These are phyloP conservation scores for Apolygus lucorum DNA, from an alignment of 1,140 invertebrate species.

Conservation along the genomic window DNA sequence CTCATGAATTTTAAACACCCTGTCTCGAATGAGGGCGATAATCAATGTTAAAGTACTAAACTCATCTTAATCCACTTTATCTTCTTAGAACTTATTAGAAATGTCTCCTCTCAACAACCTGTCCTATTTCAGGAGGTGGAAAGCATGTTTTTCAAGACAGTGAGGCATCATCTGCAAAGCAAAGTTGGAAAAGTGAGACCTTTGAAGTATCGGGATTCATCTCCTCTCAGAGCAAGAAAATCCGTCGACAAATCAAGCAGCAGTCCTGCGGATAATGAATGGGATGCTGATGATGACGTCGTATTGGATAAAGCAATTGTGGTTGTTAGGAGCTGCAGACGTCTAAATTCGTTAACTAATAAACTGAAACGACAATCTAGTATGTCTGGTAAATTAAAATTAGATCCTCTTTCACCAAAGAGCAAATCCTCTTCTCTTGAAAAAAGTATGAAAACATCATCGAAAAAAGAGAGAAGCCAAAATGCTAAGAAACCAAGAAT, in stretches of 20 bases:
- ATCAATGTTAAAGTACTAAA: no score
- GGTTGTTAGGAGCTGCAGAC: constrained; percentile 18
- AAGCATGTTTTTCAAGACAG: constrained; percentile 27
- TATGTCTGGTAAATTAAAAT: constrained; percentile 19
- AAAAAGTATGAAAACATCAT: constrained; percentile 8
- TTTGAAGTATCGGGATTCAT: neutral
- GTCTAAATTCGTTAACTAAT: neutral
- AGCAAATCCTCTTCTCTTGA: neutral
- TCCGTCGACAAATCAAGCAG: constrained; percentile 13
- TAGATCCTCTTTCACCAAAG: constrained; percentile 3
- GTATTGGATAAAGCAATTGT: constrained; percentile 17
- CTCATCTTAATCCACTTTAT: no score
- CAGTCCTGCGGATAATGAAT: constrained; percentile 10
- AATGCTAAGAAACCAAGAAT: constrained; percentile 18
- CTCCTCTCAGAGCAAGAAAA: constrained; percentile 14
- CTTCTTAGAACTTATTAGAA: no score
- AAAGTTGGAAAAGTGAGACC: constrained; percentile 17
- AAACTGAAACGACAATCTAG: constrained; percentile 12
- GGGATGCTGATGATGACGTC: constrained; percentile 24
- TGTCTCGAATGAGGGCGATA: no score
- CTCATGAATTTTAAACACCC: no score
- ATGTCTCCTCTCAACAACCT: no score
- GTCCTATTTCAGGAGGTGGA: constrained; percentile 28
- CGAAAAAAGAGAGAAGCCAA: constrained; percentile 17
- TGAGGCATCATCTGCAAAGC: constrained; percentile 22